Conservation (phyloP, 2,888 invertebrate genomes). For the Caenorhabditis drosophilae region DNA sequence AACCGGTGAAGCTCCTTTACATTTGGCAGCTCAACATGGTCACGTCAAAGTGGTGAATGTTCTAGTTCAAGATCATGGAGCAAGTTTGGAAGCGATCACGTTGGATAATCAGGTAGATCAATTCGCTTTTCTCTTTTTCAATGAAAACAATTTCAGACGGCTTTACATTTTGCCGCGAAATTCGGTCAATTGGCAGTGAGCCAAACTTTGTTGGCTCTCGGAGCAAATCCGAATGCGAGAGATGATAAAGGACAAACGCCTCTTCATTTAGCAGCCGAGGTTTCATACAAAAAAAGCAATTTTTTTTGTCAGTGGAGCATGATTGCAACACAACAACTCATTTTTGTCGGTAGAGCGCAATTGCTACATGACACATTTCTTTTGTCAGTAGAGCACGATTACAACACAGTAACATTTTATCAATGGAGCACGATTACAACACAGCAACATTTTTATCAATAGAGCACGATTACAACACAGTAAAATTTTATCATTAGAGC, state of each 20-base stretch:
- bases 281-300: no score
- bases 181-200: conserved; percentile 95
- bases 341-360: no score
- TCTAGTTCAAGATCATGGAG: conserved; percentile 91
- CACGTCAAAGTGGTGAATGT: conserved; percentile 79
- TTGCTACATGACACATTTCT: no score
- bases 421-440: no score
- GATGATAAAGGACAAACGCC: conserved; percentile 73
- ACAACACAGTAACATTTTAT: no score
- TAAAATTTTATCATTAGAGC: no score
- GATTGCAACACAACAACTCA: no score
- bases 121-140: no score
- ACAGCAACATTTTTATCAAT: no score
- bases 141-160: conserved; percentile 75
- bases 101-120: conserved; percentile 81
- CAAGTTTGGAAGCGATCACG: conserved; percentile 86
- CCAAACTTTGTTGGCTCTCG: conserved; percentile 64
- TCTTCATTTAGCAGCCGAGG: conserved; percentile 72
- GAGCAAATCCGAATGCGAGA: conserved; percentile 67
- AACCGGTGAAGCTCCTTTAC: conserved; percentile 92
- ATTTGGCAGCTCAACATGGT: conserved; percentile 89
- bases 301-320: no score
- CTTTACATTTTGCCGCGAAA: conserved; percentile 93
- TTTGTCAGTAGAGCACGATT: no score
- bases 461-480: no score